Percentiles rank a stretch among this genome's conserved stretches.
Evolutionary conservation across 2,888 invertebrate species (phyloP).

Genomic region (Pemphredon lugubris): DNA sequence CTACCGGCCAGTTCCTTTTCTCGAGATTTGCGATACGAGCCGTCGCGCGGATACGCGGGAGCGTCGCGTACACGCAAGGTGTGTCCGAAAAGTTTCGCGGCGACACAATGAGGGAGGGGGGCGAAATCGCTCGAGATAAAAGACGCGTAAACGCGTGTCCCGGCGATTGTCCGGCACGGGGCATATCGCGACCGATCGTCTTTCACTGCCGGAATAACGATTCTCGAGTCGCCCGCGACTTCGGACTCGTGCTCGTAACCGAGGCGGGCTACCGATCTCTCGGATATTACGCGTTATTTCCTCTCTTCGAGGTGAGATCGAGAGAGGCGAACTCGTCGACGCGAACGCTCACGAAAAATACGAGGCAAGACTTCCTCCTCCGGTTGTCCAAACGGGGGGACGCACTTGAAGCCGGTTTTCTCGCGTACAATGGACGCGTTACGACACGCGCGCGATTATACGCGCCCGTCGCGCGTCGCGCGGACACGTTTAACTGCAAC

Average conservation of each 20-base stretch:
- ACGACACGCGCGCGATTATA: slow-evolving; percentile 69
- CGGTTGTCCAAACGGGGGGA: slow-evolving; percentile 33
- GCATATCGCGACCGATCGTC: no score
- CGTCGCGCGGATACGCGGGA: slow-evolving; percentile 29
- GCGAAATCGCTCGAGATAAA: no score
- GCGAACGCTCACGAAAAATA: slow-evolving; percentile 42
- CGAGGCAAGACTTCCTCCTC: slow-evolving; percentile 48
- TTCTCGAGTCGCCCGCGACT: no score
- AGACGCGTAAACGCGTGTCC: no score
- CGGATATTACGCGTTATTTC: no score
- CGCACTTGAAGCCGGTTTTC: slow-evolving; percentile 62
- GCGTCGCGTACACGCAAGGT: slow-evolving; percentile 43
- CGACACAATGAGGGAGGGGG: no score
- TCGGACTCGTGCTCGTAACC: no score
- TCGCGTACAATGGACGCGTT: slow-evolving; percentile 71
- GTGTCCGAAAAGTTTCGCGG: slow-evolving; percentile 16
- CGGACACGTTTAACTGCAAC: slow-evolving; percentile 66
- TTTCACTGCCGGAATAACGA: no score
- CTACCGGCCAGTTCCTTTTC: slow-evolving; percentile 49
- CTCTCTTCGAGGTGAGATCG: not conserved
- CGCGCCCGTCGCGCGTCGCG: slow-evolving; percentile 50
- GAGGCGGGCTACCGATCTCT: no score
- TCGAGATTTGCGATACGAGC: slow-evolving; percentile 61
- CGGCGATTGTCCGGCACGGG: no score
- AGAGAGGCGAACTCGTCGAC: not conserved